Evolutionary conservation across 2,113 vertebrate genomes (phyloP).

Genomic region (Larimichthys crocea): DNA sequence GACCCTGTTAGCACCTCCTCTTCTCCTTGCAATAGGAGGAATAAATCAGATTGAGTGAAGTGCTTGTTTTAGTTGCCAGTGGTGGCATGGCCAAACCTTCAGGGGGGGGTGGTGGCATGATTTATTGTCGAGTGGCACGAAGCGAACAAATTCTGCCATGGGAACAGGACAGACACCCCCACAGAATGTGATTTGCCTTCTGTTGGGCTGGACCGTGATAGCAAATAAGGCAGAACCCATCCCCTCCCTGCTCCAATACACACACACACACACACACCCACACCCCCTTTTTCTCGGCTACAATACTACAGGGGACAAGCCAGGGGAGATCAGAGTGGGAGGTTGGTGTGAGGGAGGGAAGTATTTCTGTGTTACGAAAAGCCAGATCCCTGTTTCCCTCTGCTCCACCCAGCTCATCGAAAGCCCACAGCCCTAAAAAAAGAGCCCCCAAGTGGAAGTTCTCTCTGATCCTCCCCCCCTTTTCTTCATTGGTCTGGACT

Average conservation of each 20-base stretch:
- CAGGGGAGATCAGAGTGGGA: slow-evolving; percentile 56
- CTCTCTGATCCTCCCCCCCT: slow-evolving; percentile 57
- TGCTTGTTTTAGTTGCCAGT: slow-evolving; percentile 79
- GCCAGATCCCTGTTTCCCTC: slow-evolving; percentile 49
- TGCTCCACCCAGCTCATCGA: slow-evolving; percentile 51
- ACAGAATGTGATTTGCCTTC: slow-evolving; percentile 74
- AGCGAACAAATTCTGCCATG: slow-evolving; percentile 68
- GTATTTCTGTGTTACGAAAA: slow-evolving; percentile 48
- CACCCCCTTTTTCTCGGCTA: slow-evolving; percentile 26
- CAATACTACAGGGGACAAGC: slow-evolving; percentile 44
- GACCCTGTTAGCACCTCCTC: slow-evolving; percentile 76
- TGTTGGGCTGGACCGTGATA: slow-evolving; percentile 73
- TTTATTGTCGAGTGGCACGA: slow-evolving; percentile 74
- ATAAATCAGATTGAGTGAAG: slow-evolving; percentile 79
- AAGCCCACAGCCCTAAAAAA: slow-evolving; percentile 45
- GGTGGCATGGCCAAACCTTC: slow-evolving; percentile 73
- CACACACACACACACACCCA: slow-evolving; percentile 7
- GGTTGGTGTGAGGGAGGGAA: slow-evolving; percentile 47
- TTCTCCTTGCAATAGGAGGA: slow-evolving; percentile 62
- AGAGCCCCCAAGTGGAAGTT: slow-evolving; percentile 29
- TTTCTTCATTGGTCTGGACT: slow-evolving; percentile 60
- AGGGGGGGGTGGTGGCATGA: slow-evolving; percentile 53
- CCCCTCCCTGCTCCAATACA: slow-evolving; percentile 31
- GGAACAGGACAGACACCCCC: slow-evolving; percentile 70
- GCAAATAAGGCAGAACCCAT: slow-evolving; percentile 70